Evolutionary conservation across 2,888 invertebrate genomes (phyloP).

Genomic region (Platycnemis pennipes): DNA sequence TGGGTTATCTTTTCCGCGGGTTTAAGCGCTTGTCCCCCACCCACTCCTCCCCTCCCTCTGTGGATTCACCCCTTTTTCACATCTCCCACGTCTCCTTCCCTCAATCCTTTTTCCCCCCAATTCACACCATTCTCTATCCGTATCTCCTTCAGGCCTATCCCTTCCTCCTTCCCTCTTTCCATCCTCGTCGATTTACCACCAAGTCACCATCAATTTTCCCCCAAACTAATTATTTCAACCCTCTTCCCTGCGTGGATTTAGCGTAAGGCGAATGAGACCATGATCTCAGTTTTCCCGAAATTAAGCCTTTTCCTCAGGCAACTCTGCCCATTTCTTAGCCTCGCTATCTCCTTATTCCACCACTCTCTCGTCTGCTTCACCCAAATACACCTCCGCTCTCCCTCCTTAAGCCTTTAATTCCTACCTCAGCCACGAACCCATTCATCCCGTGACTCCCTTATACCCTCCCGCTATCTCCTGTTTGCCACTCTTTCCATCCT

Average conservation of each 20-base stretch:
- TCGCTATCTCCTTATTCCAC: background rate
- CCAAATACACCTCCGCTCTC: background rate
- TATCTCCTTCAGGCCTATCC: background rate
- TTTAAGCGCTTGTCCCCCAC: background rate
- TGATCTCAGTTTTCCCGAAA: slow-evolving; percentile 10
- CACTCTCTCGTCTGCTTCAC: background rate
- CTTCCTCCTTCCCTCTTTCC: background rate
- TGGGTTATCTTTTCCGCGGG: background rate
- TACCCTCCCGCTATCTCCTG: background rate
- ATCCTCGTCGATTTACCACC: background rate
- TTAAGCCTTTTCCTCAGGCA: background rate
- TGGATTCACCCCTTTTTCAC: background rate
- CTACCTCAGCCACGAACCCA: background rate
- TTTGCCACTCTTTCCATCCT: background rate
- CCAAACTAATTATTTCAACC: background rate
- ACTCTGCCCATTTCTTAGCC: background rate
- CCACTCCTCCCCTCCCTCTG: background rate
- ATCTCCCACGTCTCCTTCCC: background rate
- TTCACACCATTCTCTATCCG: background rate
- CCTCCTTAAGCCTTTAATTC: slow-evolving; percentile 22
- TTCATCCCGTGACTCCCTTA: background rate
- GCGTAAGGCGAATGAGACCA: background rate
- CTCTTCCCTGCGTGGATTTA: background rate
- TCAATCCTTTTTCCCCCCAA: background rate
- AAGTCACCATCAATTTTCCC: background rate